Percentiles rank a stretch among this genome's conserved stretches.
These are phyloP conservation scores for Octodonta nipae DNA, from an alignment of 2,888 invertebrate genomes.

Conservation along the genomic window DNA sequence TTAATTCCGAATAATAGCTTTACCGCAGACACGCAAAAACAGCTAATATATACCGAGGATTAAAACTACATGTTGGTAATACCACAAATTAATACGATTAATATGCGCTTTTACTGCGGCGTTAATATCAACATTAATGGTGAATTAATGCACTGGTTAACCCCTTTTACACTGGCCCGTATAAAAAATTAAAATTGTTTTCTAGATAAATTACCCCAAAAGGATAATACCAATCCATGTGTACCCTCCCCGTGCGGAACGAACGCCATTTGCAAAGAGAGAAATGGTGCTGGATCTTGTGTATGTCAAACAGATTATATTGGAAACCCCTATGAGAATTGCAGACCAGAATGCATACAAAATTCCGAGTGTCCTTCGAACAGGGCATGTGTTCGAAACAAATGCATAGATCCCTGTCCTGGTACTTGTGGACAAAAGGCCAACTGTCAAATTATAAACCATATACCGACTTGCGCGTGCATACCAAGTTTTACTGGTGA, in stretches of 20 bases:
- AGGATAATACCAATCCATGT: slow-evolving; percentile 43
- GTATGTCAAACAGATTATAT: slow-evolving; percentile 55
- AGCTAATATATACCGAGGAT: slow-evolving; percentile 12
- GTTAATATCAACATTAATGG: too few relatives aligned
- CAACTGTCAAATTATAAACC: slow-evolving; percentile 51
- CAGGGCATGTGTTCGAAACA: slow-evolving; percentile 49
- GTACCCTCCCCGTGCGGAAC: slow-evolving; percentile 50
- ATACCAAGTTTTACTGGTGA: slow-evolving; percentile 50
- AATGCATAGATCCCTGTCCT: slow-evolving; percentile 55
- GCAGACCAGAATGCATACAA: slow-evolving; percentile 53
- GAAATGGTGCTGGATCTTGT: slow-evolving; percentile 60
- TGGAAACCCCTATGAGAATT: slow-evolving; percentile 65
- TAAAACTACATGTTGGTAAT: slow-evolving; percentile 10
- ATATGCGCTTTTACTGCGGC: too few relatives aligned
- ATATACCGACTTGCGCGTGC: slow-evolving; percentile 51
- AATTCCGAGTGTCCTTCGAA: slow-evolving; percentile 53
- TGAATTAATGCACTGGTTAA: too few relatives aligned
- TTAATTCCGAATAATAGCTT: too few relatives aligned
- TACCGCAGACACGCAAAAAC: slow-evolving; percentile 6
- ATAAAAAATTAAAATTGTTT: too few relatives aligned
- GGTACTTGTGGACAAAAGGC: slow-evolving; percentile 58
- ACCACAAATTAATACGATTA: too few relatives aligned
- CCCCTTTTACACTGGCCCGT: too few relatives aligned
- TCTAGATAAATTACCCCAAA: slow-evolving; percentile 16
- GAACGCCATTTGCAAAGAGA: slow-evolving; percentile 61